Conservation (phyloP, 1,140 invertebrate species). For the Drosophila miranda region DNA sequence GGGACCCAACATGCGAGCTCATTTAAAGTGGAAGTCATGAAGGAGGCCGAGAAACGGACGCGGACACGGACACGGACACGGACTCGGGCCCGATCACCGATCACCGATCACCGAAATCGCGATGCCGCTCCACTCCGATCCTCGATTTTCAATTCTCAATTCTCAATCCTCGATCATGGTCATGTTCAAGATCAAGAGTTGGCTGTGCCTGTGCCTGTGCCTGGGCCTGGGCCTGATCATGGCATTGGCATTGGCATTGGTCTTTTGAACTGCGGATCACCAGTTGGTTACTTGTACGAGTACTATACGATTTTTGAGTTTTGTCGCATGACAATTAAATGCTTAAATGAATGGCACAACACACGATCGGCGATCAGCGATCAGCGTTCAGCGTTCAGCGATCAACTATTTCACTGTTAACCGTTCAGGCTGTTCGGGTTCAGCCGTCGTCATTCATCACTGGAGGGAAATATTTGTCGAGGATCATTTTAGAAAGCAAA, state of each 20-base stretch:
- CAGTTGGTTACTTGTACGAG: constrained; percentile 45
- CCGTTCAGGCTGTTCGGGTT: constrained; percentile 10
- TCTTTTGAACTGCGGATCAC: constrained; percentile 64
- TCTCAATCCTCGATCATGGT: constrained; percentile 42
- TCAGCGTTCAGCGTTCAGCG: constrained; percentile 3
- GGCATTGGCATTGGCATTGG: constrained; percentile 40
- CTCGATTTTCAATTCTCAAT: neutral
- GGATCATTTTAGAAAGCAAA: constrained; percentile 72
- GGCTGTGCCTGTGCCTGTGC: constrained; percentile 38
- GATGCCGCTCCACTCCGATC: constrained; percentile 27
- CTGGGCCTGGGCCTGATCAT: constrained; percentile 18
- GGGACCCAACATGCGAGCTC: constrained; percentile 60
- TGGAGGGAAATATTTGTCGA: constrained; percentile 48
- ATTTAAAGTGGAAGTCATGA: constrained; percentile 64
- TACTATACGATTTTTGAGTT: constrained; percentile 64
- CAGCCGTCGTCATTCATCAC: constrained; percentile 61
- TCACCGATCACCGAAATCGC: constrained; percentile 60
- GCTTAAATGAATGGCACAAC: constrained; percentile 71
- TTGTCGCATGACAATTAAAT: constrained; percentile 76
- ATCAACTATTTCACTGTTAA: constrained; percentile 1
- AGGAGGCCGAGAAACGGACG: constrained; percentile 37
- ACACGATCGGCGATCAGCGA: constrained; percentile 44
- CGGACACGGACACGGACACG: too few relatives aligned
- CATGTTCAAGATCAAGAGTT: constrained; percentile 47
- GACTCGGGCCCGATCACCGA: constrained; percentile 6